Evolutionary conservation across 2,113 vertebrate genomes (phyloP).

Genomic region (Lepisosteus oculatus): DNA sequence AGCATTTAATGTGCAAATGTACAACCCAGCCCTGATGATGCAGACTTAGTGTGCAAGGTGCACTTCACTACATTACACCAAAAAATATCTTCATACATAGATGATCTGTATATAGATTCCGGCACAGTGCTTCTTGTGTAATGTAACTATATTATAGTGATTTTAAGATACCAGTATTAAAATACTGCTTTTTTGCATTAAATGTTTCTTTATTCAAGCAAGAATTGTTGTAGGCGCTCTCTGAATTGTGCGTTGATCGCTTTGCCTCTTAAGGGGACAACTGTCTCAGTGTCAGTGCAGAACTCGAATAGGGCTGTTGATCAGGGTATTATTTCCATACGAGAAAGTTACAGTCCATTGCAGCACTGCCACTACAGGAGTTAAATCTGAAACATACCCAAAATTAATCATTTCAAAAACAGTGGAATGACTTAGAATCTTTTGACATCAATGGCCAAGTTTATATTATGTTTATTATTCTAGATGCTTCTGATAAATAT

Average conservation of each 20-base stretch:
- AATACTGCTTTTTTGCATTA: not conserved
- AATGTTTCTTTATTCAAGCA: not conserved
- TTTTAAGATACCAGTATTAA: slow-evolving; percentile 16
- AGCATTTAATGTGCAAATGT: not conserved
- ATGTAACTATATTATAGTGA: slow-evolving; percentile 6
- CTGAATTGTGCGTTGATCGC: slow-evolving; percentile 1
- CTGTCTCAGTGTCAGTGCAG: slow-evolving; percentile 4
- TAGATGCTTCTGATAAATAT: not conserved
- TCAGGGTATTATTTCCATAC: slow-evolving; percentile 6
- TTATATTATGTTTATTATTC: no score
- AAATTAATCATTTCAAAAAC: not conserved
- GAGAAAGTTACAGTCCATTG: not conserved
- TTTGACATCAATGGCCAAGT: no score
- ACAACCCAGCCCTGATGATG: slow-evolving; percentile 25
- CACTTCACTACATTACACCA: not conserved
- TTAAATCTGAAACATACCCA: not conserved
- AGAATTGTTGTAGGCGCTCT: not conserved
- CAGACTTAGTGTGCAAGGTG: not conserved
- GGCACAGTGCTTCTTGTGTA: slow-evolving; percentile 4
- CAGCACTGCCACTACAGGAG: not conserved
- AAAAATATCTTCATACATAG: not conserved
- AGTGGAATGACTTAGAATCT: no score
- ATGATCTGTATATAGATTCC: slow-evolving; percentile 7
- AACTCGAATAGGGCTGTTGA: slow-evolving; percentile 19
- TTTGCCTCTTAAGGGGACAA: slow-evolving; percentile 9